Base-by-base conservation (phyloP, 1,140 invertebrate genomes). In the Diorhabda carinulata region DNA sequence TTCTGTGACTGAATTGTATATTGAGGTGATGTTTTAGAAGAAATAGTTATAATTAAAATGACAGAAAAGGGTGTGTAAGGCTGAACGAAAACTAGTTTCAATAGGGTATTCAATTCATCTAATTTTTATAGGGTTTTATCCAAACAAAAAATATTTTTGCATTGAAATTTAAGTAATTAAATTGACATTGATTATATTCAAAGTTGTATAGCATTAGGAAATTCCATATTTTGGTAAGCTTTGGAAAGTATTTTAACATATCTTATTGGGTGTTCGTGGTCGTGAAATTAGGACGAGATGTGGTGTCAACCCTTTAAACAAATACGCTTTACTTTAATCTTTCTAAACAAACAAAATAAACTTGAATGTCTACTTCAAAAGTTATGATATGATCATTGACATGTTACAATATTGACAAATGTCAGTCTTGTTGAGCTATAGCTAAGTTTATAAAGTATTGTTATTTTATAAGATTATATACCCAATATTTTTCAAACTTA, bases 81-180 rank as follows among this genome's bases (percentile, higher is more conserved):
- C 47, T 52, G 47, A 52, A 52, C 9, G 42, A 61, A 5, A 61
- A 61, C 59, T 61, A 61, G 59, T 41, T 41, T 61, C 25, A 43
- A 61, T 61, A 61, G 59, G 25, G n/a, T 52, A 52, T 52, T 52
- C 47, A 52, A 52, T 52, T 52, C 47, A 41, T 52, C 10, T 60
- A 67, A 67, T 67, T 67, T 67, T 67, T 45, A 60, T 67, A 67
- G 65, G n/a, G 45, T 59, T 66, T 67, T 60, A 60, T 57, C 64
- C n/a, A 70, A 61, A n/a, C 45, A 62, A 61, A 66, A 60, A 65
- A 66, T 70, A 70, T 70, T 70, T 70, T 70, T 70, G 64, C 69
- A 70, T 66, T 64, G 69, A 56, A 59, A 66, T 42, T 25, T 41
- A 56, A 56, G 42, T 25, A 70, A 58, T 66, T 61, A 61, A 58